A percentile compares a stretch with the other conserved stretches of the same genome.
phyloP scores from a whole-genome alignment of 2,888 invertebrate genomes.

The Lathronympha strigana region DNA sequence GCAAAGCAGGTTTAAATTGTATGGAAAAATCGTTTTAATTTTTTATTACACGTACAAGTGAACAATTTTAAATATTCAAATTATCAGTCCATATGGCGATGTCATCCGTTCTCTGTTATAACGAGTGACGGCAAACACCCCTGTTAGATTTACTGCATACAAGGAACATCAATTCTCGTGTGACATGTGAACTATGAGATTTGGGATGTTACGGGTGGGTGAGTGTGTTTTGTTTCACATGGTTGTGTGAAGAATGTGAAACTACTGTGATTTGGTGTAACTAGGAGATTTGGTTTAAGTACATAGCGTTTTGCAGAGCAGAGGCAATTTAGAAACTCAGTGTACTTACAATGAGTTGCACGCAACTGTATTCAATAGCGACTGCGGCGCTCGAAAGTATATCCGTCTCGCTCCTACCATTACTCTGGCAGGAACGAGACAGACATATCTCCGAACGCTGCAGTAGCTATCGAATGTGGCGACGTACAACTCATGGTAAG shows the following conservation, averaged over 20 bases:
- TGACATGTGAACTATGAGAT: slow-evolving; percentile 72
- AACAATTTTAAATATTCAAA: slow-evolving; percentile 53
- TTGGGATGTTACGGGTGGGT: slow-evolving; percentile 51
- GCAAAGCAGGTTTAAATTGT: too few species aligned
- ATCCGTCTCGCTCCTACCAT: too few species aligned
- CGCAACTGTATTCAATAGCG: too few species aligned
- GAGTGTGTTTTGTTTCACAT: slow-evolving; percentile 49
- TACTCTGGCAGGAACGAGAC: too few species aligned
- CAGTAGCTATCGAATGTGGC: too few species aligned
- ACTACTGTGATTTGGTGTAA: slow-evolving; percentile 44
- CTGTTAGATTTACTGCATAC: slow-evolving; percentile 76
- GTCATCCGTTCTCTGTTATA: slow-evolving; percentile 62
- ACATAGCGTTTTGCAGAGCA: too few species aligned
- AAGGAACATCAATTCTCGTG: slow-evolving; percentile 77
- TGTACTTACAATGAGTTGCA: too few species aligned
- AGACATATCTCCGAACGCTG: too few species aligned
- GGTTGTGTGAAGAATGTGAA: slow-evolving; percentile 48
- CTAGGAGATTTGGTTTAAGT: too few species aligned
- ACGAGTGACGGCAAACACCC: slow-evolving; percentile 65
- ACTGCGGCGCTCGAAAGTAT: too few species aligned
- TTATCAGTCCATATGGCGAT: slow-evolving; percentile 73
- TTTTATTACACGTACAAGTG: background rate
- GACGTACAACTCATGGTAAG: too few species aligned
- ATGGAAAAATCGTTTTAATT: background rate
- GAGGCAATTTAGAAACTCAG: too few species aligned